These are phyloP conservation scores for Porphyrio hochstetteri DNA, from an alignment of 2,113 vertebrate genomes.

Conservation along the genomic window DNA sequence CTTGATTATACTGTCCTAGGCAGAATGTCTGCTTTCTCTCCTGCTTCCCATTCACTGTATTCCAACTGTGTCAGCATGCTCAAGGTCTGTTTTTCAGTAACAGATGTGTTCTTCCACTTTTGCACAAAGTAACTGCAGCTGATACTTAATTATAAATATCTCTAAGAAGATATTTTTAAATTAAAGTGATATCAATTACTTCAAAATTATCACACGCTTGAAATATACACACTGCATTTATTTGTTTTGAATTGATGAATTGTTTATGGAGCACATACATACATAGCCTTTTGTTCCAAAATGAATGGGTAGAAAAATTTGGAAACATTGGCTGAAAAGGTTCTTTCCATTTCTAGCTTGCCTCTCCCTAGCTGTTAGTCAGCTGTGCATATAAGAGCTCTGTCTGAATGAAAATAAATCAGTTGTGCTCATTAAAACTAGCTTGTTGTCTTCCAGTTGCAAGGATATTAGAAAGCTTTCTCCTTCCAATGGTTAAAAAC, in stretches of 20 bases:
- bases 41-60: not conserved
- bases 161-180: constrained; percentile 42
- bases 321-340: constrained; percentile 40
- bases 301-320: constrained; percentile 57
- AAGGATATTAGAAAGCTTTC: not conserved
- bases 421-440: not conserved
- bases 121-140: constrained; percentile 46
- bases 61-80: constrained; percentile 1
- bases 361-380: constrained; percentile 30
- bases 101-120: constrained; percentile 17
- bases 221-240: constrained; percentile 14
- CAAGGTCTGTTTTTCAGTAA: not conserved
- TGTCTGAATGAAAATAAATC: constrained; percentile 31
- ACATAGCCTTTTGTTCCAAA: constrained; percentile 38
- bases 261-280: constrained; percentile 35
- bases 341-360: constrained; percentile 9
- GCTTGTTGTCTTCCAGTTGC: constrained; percentile 10
- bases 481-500: not conserved
- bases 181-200: constrained; percentile 30
- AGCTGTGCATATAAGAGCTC: not conserved
- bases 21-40: not conserved
- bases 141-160: constrained; percentile 39
- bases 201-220: not conserved
- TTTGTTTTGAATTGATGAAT: constrained; percentile 47
- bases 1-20: not conserved